Evolutionary conservation across 2,888 invertebrate genomes (phyloP), one percentile per base, ranked within the genome.

Genomic region (Drosophila merina): DNA sequence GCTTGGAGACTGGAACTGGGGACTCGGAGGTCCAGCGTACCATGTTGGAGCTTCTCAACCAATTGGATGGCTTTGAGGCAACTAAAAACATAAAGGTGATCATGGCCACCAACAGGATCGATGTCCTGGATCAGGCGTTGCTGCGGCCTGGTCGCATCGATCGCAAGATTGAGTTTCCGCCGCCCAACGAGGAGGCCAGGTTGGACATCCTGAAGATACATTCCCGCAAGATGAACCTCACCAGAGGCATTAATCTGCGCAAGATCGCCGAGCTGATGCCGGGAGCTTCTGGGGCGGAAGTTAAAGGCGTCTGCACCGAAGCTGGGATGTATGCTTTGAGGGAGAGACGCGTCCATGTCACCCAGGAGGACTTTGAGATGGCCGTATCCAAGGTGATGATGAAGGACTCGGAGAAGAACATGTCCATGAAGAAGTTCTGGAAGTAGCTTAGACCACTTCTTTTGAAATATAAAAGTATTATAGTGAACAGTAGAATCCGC

Each of bases 381-480:
- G 99, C 99, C 1, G 99, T 99, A 0, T 99, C 99, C 52, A 99
- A 99, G 93, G 99, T 99, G 36, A 99, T 99, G 99, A 98, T 99
- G 92, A 99, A 99, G 91, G 99, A 99, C 92, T 98, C 98, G 0
- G 99, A 99, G 91, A 99, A 99, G 94, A 99, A 99, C 91, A 99
- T 99, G 98, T 99, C 99, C 47, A 98, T 99, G 92, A 99, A 99
- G 93, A 99, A 99, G 92, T 94, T 99, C 83, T 99, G 99, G 99
- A 99, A 99, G 67, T 64, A 64, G 14, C 20, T 12, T 47, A 30
- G 12, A 7, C 12, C n/a, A 7, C n/a, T 7, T 2, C 26, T 1
- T 40, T 0, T 9, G 40, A 14, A 42, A 3, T 42, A 14, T 54
- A 12, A 54, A 20, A 14, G 6, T 10, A n/a, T 9, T 36, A 4